Evolutionary conservation across 2,888 invertebrate genomes (phyloP).

Genomic region (Napeogenes sylphis): DNA sequence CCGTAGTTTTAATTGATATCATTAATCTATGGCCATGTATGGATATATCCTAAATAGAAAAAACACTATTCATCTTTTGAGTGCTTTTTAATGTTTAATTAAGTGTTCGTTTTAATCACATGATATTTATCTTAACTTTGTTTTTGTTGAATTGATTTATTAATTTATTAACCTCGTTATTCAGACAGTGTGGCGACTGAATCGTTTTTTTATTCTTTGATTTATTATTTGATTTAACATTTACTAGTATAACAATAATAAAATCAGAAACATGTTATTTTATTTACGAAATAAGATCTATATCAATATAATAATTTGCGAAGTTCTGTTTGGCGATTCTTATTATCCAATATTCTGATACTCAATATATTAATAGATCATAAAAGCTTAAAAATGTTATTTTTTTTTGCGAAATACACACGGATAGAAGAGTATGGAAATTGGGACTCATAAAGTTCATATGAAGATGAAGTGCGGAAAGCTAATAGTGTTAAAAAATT

Average conservation of each 20-base stretch:
- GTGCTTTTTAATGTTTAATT: slow-evolving; percentile 26
- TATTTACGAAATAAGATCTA: background rate
- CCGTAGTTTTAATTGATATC: slow-evolving; percentile 5
- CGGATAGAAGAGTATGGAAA: too few species aligned
- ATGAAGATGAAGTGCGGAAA: too few species aligned
- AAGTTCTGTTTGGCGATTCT: too few species aligned
- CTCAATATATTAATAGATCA: too few species aligned
- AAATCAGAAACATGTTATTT: background rate
- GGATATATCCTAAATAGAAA: background rate
- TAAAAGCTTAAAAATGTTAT: too few species aligned
- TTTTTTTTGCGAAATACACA: too few species aligned
- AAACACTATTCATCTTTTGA: background rate
- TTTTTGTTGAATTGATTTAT: slow-evolving; percentile 31
- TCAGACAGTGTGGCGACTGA: slow-evolving; percentile 37
- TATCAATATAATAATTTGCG: too few species aligned
- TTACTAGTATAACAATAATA: background rate
- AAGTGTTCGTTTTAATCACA: slow-evolving; percentile 32
- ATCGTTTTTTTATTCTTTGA: background rate
- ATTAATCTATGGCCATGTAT: slow-evolving; percentile 9
- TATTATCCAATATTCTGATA: too few species aligned
- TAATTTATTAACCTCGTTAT: slow-evolving; percentile 30
- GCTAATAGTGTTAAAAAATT: too few species aligned
- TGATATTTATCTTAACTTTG: slow-evolving; percentile 31
- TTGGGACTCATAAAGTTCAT: too few species aligned
- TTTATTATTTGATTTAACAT: slow-evolving; percentile 6